Base-by-base conservation (phyloP, 2,797 vertebrate genomes). In the Alectoris magna region DNA sequence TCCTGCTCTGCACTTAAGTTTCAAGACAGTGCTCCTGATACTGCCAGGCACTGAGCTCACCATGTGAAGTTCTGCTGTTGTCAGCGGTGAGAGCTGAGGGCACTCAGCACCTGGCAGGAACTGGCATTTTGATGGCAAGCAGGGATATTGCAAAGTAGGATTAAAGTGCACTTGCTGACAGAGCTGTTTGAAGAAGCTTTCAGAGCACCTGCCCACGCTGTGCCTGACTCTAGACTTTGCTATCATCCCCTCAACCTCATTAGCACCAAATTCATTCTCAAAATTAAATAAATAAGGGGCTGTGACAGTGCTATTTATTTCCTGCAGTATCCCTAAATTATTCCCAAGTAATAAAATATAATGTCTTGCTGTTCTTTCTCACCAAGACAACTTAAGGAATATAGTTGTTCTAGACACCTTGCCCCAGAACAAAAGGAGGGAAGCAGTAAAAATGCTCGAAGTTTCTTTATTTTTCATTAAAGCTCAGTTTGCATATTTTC, bases 31-130 rank as follows among this genome's bases (percentile, higher is more conserved):
- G 84, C 87, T 91, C 26, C 79, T 79, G 87, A 26, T 75, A 55
- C 80, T 95, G 84, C 91, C 63, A 79, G 85, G 76, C 55, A 7
- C 74, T n/a, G 80, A 82, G 89, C 72, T 95, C 68, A 0, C 76
- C 23, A 31, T 13, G 58, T 90, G 86, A 93, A 77, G 64, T n/a
- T 94, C 82, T 90, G 89, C 89, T 44, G 85, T 72, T 96, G 93
- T 91, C 94, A 88, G 44, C 6, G 1, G 24, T 60, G 88, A 90
- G 84, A 90, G 88, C 80, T 11, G 34, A 94, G 88, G 91, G 95
- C 94, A 79, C 74, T 94, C 64, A 41, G 71, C 88, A 95, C 96
- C 94, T 96, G 91, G 94, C 91, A 95, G 92, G 87, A 94, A 62
- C 60, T 91, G 91, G 95, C 89, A 88, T 79, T 92, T 95, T 95